Conservation (phyloP, 2,888 invertebrate genomes). For the Megamerina dolium region DNA sequence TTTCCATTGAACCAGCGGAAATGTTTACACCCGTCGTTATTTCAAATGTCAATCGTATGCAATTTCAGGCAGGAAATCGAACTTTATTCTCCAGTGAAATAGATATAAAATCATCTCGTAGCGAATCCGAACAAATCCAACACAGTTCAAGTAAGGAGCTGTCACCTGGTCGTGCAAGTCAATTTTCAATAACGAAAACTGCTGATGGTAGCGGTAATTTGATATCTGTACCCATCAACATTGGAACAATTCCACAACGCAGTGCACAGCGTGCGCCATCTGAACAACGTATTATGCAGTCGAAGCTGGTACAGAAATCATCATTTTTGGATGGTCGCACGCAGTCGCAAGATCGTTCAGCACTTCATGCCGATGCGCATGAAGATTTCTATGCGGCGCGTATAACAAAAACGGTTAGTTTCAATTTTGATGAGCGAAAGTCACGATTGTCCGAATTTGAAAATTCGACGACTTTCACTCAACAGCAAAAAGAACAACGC, state of each 20-base stretch:
- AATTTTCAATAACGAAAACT: background rate
- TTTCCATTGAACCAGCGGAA: constrained; percentile 30
- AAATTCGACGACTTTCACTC: constrained; percentile 28
- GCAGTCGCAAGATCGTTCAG: constrained; percentile 46
- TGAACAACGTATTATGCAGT: constrained; percentile 33
- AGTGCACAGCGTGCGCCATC: constrained; percentile 30
- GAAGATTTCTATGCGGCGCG: constrained; percentile 38
- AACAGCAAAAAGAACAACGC: constrained; percentile 35
- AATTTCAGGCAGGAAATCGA: constrained; percentile 37
- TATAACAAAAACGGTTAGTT: constrained; percentile 50
- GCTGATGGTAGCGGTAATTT: constrained; percentile 21
- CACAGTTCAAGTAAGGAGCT: constrained; percentile 26
- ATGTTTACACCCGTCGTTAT: constrained; percentile 41
- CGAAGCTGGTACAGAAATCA: constrained; percentile 30
- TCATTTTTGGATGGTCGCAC: constrained; percentile 41
- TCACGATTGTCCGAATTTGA: constrained; percentile 43
- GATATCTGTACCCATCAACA: constrained; percentile 37
- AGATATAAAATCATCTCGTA: constrained; percentile 27
- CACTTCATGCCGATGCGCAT: no score
- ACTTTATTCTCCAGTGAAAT: constrained; percentile 36
- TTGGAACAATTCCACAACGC: constrained; percentile 13
- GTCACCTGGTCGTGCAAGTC: constrained; percentile 25
- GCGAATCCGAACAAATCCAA: constrained; percentile 28
- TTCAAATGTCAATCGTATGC: constrained; percentile 21
- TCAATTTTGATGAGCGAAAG: constrained; percentile 47